Conservation (phyloP, 1,140 invertebrate genomes). For the Lasioglossum albipes region DNA sequence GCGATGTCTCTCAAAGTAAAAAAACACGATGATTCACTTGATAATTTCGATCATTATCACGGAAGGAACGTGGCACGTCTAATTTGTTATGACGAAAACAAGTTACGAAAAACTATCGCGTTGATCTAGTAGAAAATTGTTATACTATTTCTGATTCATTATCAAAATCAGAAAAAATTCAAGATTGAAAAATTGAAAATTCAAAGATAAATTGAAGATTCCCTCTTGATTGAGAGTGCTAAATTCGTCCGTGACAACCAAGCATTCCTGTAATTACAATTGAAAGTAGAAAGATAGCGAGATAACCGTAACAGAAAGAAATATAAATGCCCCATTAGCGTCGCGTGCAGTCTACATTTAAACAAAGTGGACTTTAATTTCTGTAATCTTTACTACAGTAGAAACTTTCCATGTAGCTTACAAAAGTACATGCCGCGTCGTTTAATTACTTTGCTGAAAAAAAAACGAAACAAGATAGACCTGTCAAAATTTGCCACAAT, state of each 20-base stretch:
- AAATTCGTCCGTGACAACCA: neutral
- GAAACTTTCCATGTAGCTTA: neutral
- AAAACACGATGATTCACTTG: neutral
- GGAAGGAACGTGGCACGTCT: neutral
- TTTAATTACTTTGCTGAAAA: neutral
- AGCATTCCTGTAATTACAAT: neutral
- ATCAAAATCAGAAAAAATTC: too few species aligned
- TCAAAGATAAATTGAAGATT: too few species aligned
- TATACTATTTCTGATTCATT: too few species aligned
- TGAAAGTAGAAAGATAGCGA: neutral
- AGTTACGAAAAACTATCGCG: neutral
- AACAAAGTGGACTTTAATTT: neutral
- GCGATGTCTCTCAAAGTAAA: neutral
- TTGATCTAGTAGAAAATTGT: neutral
- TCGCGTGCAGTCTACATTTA: neutral
- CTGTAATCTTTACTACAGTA: neutral
- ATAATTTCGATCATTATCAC: neutral
- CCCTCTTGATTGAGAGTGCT: neutral
- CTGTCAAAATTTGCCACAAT: neutral
- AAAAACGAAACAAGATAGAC: neutral
- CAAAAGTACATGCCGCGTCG: neutral
- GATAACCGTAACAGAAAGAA: neutral
- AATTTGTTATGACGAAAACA: neutral
- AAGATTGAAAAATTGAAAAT: too few species aligned
- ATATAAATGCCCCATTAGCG: neutral